These are phyloP conservation scores for Hippocampus barbouri DNA, from an alignment of 2,113 vertebrate genomes.

Conservation along the genomic window DNA sequence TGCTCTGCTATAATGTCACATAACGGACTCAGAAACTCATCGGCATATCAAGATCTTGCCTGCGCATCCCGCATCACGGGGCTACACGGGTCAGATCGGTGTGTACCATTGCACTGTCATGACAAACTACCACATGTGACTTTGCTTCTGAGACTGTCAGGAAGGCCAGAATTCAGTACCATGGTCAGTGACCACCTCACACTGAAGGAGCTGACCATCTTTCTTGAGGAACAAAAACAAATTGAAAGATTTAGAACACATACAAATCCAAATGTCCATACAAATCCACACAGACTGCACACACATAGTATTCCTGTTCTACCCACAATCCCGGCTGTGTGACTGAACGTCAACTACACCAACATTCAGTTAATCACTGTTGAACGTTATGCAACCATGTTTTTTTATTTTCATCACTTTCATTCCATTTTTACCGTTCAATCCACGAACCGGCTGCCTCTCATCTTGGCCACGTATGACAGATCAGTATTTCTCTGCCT, in stretches of 20 bases:
- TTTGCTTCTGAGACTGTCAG: not conserved
- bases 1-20: not conserved
- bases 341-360: not conserved
- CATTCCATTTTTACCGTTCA: conserved; percentile 8
- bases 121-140: not conserved
- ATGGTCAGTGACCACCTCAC: conserved; percentile 36
- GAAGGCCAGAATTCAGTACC: conserved; percentile 35
- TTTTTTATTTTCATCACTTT: not conserved
- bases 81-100: not conserved
- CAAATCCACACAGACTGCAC: not conserved
- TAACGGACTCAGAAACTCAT: not conserved
- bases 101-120: not conserved
- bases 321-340: not conserved
- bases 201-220: conserved; percentile 4
- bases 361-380: not conserved
- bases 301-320: not conserved
- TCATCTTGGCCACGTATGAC: conserved; percentile 35
- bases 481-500: conserved; percentile 37
- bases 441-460: conserved; percentile 26
- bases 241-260: not conserved
- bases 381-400: not conserved
- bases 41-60: not conserved
- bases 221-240: not conserved
- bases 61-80: not conserved
- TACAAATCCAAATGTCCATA: no score